Evolutionary conservation across 2,888 invertebrate species (phyloP), one percentile per base, ranked within the genome.

Genomic region (Eulithis prunata): DNA sequence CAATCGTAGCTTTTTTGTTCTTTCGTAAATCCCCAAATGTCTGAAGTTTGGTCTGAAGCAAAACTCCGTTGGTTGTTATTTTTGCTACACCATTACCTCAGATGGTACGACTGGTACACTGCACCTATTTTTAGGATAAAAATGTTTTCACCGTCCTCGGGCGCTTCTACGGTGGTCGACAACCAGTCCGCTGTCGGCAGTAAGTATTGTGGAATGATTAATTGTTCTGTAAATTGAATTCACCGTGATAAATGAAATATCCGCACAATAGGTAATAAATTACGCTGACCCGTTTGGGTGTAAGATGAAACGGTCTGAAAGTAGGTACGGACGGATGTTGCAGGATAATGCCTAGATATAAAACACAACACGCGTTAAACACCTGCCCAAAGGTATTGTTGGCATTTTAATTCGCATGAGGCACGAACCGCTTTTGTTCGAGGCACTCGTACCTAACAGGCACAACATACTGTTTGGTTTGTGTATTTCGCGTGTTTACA

Each of bases 191-290:
- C 88, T 87, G 89, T 89, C 90, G 87, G 86, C 90, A 84, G 88
- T 88, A 89, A 89, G 91, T 90, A 90, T 90, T 90, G 87, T 88
- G 84, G 87, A 90, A 92, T 93, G 92, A 92, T 91, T 91, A 93
- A 93, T 93, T 90, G 91, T 90, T 89, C 88, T 90, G 88, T 90
- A 91, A 91, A 93, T 93, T 92, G 91, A 93, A 91, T 91, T 91
- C 92, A 90, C 89, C 90, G 90, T 91, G 92, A 93, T 92, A 90
- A 93, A 93, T 93, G 91, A 92, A 91, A 91, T 91, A 91, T 91
- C 87, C 89, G 84, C 89, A 92, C 92, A 93, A 92, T 91, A 92
- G 92, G 91, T 93, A 91, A 93, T 91, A 92, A 93, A 93, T 93
- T 90, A 91, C 91, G 81, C 89, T 89, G 88, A 89, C 91, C 90